These are phyloP conservation scores for Ceyx margarethae DNA, from an alignment of 2,113 vertebrate species.

Conservation along the genomic window DNA sequence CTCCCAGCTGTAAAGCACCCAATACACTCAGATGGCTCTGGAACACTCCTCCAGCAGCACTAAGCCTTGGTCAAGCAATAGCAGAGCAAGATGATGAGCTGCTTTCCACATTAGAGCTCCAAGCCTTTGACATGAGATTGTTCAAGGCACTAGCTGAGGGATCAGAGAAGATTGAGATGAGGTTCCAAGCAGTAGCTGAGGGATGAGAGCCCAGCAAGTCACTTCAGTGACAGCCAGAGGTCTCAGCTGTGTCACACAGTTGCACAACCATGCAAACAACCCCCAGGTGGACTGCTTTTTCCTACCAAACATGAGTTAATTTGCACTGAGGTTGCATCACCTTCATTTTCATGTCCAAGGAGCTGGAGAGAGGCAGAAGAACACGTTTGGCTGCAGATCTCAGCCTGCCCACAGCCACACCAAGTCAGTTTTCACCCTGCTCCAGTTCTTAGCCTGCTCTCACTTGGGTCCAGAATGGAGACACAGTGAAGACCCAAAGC, in stretches of 20 bases:
- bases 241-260: accelerated
- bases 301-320: background rate
- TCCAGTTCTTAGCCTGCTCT: background rate
- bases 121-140: conserved; percentile 17
- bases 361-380: background rate
- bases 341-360: background rate
- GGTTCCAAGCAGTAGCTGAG: background rate
- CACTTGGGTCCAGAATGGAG: background rate
- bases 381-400: background rate
- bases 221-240: background rate
- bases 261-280: background rate
- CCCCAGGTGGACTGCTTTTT: background rate
- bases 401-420: accelerated
- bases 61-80: conserved; percentile 19
- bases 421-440: background rate
- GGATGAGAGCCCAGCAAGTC: background rate
- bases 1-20: background rate
- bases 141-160: background rate
- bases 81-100: conserved; percentile 21
- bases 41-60: background rate
- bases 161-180: background rate
- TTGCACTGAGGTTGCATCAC: background rate
- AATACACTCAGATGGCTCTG: background rate
- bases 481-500: background rate
- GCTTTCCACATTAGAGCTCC: conserved; percentile 15